Conservation (phyloP, 2,888 invertebrate genomes). For the Diloba caeruleocephala region DNA sequence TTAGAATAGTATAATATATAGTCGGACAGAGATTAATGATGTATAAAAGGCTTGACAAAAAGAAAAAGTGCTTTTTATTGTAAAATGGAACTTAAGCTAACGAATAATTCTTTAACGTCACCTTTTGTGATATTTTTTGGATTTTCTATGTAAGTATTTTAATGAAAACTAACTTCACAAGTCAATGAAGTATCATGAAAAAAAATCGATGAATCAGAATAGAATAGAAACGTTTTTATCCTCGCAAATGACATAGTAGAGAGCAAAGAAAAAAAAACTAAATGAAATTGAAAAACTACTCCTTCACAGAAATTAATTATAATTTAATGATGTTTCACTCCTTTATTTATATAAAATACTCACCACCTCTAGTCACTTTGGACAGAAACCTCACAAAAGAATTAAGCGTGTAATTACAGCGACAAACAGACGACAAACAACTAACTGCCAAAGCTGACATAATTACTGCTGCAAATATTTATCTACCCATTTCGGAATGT, state of each 20-base stretch:
- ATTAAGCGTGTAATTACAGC: constrained; percentile 35
- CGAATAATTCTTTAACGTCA: constrained; percentile 20
- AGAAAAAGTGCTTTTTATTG: constrained; percentile 28
- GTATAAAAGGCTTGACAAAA: constrained; percentile 34
- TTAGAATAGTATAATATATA: constrained; percentile 25
- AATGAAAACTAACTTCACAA: constrained; percentile 5
- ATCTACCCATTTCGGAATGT: constrained; percentile 63
- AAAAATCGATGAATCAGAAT: too few relatives aligned
- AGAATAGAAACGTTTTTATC: too few relatives aligned
- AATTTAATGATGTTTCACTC: neutral
- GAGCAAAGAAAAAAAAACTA: too few relatives aligned
- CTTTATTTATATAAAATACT: too few relatives aligned
- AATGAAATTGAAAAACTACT: neutral
- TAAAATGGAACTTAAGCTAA: constrained; percentile 29
- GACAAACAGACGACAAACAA: constrained; percentile 48
- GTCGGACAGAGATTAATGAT: constrained; percentile 28
- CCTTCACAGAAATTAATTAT: neutral
- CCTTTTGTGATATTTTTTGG: neutral
- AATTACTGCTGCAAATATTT: constrained; percentile 74
- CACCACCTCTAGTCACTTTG: neutral
- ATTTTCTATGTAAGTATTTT: constrained; percentile 8
- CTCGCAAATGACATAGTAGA: too few relatives aligned
- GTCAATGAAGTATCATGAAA: neutral
- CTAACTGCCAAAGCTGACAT: constrained; percentile 61
- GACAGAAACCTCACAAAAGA: constrained; percentile 30